Evolutionary conservation across 2,888 invertebrate species (phyloP), one percentile per base, ranked within the genome.

Genomic region (Nomada hirtipes): DNA sequence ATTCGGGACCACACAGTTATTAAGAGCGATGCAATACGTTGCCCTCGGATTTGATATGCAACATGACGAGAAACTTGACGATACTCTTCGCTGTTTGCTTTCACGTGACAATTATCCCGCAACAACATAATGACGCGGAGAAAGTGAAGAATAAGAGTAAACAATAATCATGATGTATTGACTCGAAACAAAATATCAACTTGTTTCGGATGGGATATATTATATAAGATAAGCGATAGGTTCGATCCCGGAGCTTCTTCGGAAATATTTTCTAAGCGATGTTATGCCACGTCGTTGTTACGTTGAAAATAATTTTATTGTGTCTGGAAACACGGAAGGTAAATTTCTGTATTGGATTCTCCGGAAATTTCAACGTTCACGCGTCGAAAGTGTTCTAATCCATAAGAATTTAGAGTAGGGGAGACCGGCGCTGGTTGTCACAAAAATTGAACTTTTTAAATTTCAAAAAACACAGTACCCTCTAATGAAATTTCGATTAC

Each of bases 1-100:
- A 71, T 78, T 63, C 69, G 76, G 61, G 64, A 69, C 64, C 67
- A 71, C 47, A 60, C 60, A 76, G 50, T 74, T 76, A 70, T 86
- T 82, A 84, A 78, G 63, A 26, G 57, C 73, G 52, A 53, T 44
- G 57, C 79, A 71, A 85, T 76, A 82, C 76, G 69, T 74, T 80
- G 74, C 59, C 60, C 72, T n/a, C 67, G 74, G 85, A 82, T 82
- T 82, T 70, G 75, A 79, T 76, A 79, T 70, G 76, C 75, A 67
- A 71, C 61, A 71, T n/a, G 36, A n/a, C 55, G 57, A 26, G 55
- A 36, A 29, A 29, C 47, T 60, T n/a, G 52, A 70, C 73, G 69
- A 65, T 57, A 57, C 60, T 53, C 53, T 69, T 57, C 59, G 9
- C 36, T 52, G 50, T 63, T 72, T 55, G 70, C 60, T 61, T 65